Evolutionary conservation across 2,888 invertebrate species (phyloP), one percentile per base, ranked within the genome.

Genomic region (Lutraria lutraria): DNA sequence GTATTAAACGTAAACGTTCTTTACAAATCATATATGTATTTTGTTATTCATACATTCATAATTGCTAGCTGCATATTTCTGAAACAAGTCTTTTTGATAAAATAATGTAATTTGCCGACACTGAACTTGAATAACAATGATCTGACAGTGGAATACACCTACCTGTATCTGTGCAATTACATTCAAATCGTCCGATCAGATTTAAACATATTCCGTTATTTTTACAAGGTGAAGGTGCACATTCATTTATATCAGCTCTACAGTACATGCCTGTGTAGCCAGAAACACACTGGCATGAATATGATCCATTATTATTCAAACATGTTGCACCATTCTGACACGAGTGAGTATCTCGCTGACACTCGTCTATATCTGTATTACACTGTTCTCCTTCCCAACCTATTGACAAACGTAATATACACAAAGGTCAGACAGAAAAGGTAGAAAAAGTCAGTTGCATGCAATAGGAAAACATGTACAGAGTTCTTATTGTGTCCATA

Each of bases 271-370:
- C 97, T 93, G 90, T 88, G 89, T 93, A 95, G 0, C 95, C 96
- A 12, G 88, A 53, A 15, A 54, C 82, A 91, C 96, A 95, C 25
- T 88, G 60, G 90, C 72, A 96, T n/a, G 56, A 63, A 90, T 91
- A 96, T 53, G 97, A 97, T 60, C 98, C 98, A 91, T 98, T 97
- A 86, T 97, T 96, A 97, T 99, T 95, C n/a, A 88, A 96, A 97
- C 99, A 99, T 84, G 97, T 97, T 89, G 98, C 99, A 82, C 98
- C 98, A 97, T 99, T 97, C 93, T 97, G 97, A 96, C 99, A 99
- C 13, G 21, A 25, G 12, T 85, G 53, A 1, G 68, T 15, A 12
- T 56, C 83, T 52, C 13, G 19, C 16, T 81, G 31, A 88, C 96
- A 96, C 85, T 96, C 96, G 85, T 96, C 80, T 13, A 95, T 90